Base-by-base conservation (phyloP, 2,797 vertebrate genomes). In the Channa striata region DNA sequence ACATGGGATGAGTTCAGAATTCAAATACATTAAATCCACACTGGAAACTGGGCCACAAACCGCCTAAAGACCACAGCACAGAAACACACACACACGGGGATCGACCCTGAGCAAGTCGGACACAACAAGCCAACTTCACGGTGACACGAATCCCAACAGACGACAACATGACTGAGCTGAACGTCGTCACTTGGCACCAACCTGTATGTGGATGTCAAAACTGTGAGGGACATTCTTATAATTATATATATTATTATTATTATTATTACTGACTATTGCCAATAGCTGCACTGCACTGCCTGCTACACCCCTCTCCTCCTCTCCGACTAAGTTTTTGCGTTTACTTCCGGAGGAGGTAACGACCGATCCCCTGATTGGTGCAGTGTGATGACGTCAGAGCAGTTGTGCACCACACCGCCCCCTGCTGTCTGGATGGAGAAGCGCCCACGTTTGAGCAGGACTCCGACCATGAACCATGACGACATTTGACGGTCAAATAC, bases 121-220 rank as follows among this genome's bases (percentile, higher is more conserved):
- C 42, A 30, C 4, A 59, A 37, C 39, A 17, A 19, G 37, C 12
- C 0, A 19, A 11, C 33, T 39, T 37, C 30, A 11, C 1, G 23
- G 36, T 17, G 2, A 4, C 42, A 44, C 6, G 23, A 20, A 25
- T 13, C 42, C 57, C 8, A 14, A 11, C 56, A 0, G 5, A n/a
- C 5, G n/a, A 20, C 1, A 25, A 10, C 20, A 14, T 5, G 4
- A 5, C 33, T 36, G n/a, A 2, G 1, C 1, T 0, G 0, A 1
- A 8, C 14, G 0, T 6, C 13, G 2, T 17, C 13, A 36, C 40
- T 17, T 37, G 4, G 25, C 33, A 40, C 53, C 12, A 6, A 94
- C 93, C 90, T 92, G 71, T 69, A 64, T 0, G 73, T 63, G 11
- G 84, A 84, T 0, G 77, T 80, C 5, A 92, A 30, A 44, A 72